Base-by-base conservation (phyloP, 37 sponge, comb jelly and placozoan genomes). In the Ephydatia muelleri region DNA sequence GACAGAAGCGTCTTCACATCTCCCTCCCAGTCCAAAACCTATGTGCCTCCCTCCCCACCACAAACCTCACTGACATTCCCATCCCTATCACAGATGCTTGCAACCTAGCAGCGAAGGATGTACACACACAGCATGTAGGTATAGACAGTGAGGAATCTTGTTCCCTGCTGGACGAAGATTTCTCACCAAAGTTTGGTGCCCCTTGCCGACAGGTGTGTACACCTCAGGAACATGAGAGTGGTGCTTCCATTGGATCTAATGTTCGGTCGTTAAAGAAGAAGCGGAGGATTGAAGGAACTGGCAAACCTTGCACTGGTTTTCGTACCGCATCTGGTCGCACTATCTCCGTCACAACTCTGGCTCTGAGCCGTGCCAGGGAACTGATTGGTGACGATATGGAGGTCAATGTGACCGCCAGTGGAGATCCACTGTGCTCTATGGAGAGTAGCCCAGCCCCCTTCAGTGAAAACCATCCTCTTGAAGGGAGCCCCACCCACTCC, bases 311-410 rank as follows among this genome's bases (percentile, higher is more conserved):
- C 26, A 16, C 33, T 70, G 88, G 92, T 3, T 91, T 91, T 43
- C 27, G 65, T 30, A 83, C 88, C 8, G 92, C 92, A 23, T 65
- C 83, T 49, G 92, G 92, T 36, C 5, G 33, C 6, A 40, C 5
- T 6, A 25, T 87, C 3, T 23, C 80, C 34, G 23, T 87, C 23
- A 87, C 92, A 13, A 32, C 47, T 4, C 30, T 31, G n/a, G 84
- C 89, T 12, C 29, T 89, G 68, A 13, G 36, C 34, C 48, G 32
- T 29, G 90, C 90, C 31, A n/a, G 76, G 14, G 27, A 67, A 30
- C 35, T 88, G 2, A 33, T 86, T 34, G 29, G 38, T 83, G 64
- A 73, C 0, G 57, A 74, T 28, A 16, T 73, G 25, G 67, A 0
- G 30, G 26, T 34, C 22, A 38, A 32, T 21, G 40, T 21, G 8